A percentile compares a stretch with the other conserved stretches of the same genome.
Conservation (phyloP, 1,140 invertebrate species). For the Drosophila ambigua region DNA sequence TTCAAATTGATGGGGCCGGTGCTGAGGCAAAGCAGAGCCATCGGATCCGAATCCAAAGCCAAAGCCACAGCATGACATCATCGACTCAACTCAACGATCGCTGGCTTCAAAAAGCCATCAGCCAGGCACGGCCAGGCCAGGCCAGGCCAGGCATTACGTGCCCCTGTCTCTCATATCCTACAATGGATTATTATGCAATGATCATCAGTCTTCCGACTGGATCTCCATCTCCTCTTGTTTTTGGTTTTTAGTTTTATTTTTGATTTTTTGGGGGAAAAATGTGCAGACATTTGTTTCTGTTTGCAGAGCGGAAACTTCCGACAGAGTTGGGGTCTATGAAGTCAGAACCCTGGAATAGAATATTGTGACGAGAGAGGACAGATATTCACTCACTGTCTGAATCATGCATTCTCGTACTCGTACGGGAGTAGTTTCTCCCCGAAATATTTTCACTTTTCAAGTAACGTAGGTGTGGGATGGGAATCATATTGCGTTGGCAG, state of each 20-base stretch:
- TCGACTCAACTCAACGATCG: conserved; percentile 21
- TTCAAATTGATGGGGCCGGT: conserved; percentile 41
- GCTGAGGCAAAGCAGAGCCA: not conserved
- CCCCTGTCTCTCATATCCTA: conserved; percentile 42
- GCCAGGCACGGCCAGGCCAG: conserved; percentile 6
- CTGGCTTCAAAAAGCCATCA: conserved; percentile 50
- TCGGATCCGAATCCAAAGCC: conserved; percentile 6
- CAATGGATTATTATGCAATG: conserved; percentile 69
- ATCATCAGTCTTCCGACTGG: conserved; percentile 40
- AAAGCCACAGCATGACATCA: conserved; percentile 53
- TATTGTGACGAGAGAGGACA: conserved; percentile 2
- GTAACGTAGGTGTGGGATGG: conserved; percentile 34
- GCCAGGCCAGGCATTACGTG: conserved; percentile 30
- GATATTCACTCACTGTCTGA: conserved; percentile 23
- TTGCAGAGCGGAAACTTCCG: conserved; percentile 45
- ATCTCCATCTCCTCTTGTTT: not conserved
- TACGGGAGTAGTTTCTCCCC: conserved; percentile 22
- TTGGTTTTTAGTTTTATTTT: not conserved
- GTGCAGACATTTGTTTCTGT: not conserved
- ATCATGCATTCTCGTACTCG: conserved; percentile 25
- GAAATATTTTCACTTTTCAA: conserved; percentile 44
- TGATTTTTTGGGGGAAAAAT: conserved; percentile 1
- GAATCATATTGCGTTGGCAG: conserved; percentile 30
- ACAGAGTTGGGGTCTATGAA: conserved; percentile 15
- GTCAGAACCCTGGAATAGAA: conserved; percentile 12